Conservation (phyloP, 2,888 invertebrate species). For the Chironomus riparius region DNA sequence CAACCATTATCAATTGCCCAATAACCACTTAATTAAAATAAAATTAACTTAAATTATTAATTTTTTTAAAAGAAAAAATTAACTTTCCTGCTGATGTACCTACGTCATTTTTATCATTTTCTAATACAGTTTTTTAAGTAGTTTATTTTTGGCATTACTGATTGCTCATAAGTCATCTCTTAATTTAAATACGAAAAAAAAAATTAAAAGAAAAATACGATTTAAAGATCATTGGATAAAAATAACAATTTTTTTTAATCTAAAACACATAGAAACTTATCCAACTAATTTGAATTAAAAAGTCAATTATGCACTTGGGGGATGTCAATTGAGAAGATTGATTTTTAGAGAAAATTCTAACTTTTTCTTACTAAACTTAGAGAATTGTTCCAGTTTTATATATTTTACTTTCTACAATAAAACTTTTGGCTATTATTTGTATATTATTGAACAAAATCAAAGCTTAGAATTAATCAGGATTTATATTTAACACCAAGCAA, state of each 20-base stretch:
- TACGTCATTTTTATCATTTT: background rate
- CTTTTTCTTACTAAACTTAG: no score
- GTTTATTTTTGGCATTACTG: background rate
- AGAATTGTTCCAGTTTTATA: no score
- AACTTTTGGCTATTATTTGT: no score
- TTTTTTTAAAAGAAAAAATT: background rate
- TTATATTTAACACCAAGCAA: no score
- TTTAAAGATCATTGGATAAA: background rate
- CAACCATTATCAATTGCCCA: background rate
- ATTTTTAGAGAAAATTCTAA: no score
- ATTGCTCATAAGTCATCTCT: background rate
- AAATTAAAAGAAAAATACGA: background rate
- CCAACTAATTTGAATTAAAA: no score
- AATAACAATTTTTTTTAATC: background rate
- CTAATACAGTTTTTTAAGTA: background rate
- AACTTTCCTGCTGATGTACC: slow-evolving; percentile 14
- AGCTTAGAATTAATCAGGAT: no score
- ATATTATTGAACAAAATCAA: no score
- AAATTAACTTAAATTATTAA: background rate
- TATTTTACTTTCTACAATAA: no score
- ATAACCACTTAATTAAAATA: background rate
- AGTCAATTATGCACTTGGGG: no score
- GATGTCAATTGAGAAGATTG: no score
- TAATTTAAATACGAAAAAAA: background rate
- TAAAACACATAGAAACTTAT: background rate